Conservation (phyloP, 2,113 vertebrate genomes). For the Zosterops pallidus region DNA sequence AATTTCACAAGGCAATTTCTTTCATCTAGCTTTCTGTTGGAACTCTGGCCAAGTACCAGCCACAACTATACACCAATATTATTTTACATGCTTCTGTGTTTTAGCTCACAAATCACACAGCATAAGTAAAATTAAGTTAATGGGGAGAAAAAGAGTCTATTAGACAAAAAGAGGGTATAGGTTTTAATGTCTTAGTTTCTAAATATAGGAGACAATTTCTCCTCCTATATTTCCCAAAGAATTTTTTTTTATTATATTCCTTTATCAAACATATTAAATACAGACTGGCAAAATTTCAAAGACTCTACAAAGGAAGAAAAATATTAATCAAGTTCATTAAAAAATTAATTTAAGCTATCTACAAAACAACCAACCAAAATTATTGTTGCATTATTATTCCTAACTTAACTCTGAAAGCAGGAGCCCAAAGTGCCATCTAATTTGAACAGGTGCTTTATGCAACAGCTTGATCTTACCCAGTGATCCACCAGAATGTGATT, state of each 20-base stretch:
- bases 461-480: conserved; percentile 76
- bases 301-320: neutral
- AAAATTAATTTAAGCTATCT: neutral
- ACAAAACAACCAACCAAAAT: neutral
- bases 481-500: conserved; percentile 98
- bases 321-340: neutral
- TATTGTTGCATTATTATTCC: neutral
- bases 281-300: neutral
- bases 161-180: neutral
- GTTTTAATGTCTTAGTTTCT: neutral
- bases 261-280: neutral
- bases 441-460: neutral
- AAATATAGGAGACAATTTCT: neutral
- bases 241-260: neutral
- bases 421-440: neutral
- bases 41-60: conserved; percentile 22
- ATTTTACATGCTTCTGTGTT: neutral
- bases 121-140: neutral
- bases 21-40: conserved; percentile 12
- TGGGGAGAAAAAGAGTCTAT: neutral
- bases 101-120: neutral
- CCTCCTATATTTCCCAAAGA: neutral
- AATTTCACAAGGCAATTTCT: conserved; percentile 25
- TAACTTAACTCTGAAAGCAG: neutral
- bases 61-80: neutral